phyloP scores from a whole-genome alignment of 2,888 invertebrate species.

The Cantharis lateralis region DNA sequence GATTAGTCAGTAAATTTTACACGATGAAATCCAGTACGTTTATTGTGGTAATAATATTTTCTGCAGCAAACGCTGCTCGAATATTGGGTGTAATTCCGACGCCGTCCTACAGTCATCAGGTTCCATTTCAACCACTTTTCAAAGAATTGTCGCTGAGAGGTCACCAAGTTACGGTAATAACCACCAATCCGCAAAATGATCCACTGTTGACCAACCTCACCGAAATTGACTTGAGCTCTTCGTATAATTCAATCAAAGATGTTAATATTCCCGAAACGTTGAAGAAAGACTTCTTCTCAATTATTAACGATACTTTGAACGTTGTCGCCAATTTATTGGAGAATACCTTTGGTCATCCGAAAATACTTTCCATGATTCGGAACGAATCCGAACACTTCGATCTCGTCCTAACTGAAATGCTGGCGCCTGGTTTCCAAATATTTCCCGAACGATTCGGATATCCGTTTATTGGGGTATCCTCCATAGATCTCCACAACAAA shows the following conservation, averaged over 20 bases:
- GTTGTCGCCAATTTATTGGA: not conserved
- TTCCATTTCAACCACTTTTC: slow-evolving; percentile 55
- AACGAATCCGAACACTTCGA: slow-evolving; percentile 45
- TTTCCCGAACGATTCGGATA: slow-evolving; percentile 47
- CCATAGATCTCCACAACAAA: slow-evolving; percentile 40
- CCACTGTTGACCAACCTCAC: slow-evolving; percentile 48
- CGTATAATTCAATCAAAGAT: slow-evolving; percentile 39
- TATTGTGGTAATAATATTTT: not conserved
- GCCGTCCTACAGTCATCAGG: slow-evolving; percentile 58
- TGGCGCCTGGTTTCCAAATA: slow-evolving; percentile 40
- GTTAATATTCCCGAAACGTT: not conserved
- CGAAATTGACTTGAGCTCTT: slow-evolving; percentile 51
- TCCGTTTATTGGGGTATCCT: slow-evolving; percentile 47
- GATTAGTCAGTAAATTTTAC: not conserved
- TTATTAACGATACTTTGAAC: not conserved
- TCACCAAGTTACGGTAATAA: slow-evolving; percentile 57
- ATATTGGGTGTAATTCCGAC: slow-evolving; percentile 56
- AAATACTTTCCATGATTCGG: slow-evolving; percentile 45
- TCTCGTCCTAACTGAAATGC: slow-evolving; percentile 46
- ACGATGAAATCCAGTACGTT: not conserved
- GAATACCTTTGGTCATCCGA: slow-evolving; percentile 30
- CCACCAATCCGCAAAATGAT: slow-evolving; percentile 54
- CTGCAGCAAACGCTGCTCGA: slow-evolving; percentile 37
- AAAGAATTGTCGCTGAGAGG: slow-evolving; percentile 55
- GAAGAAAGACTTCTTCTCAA: not conserved